These are phyloP conservation scores for Malurus leucopterus DNA, from an alignment of 2,797 vertebrate genomes.

Conservation along the genomic window DNA sequence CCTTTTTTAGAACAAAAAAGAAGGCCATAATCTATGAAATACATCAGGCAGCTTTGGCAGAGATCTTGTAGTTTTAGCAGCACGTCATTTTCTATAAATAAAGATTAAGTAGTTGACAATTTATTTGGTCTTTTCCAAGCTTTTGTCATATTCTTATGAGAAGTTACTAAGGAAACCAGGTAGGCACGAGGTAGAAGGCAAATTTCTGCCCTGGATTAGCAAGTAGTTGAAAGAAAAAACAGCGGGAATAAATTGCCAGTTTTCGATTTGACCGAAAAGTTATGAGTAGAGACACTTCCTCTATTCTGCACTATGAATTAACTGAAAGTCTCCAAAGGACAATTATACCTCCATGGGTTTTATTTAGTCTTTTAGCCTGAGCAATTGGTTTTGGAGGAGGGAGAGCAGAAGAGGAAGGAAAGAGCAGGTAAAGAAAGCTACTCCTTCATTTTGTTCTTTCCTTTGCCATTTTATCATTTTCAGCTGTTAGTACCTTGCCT, in stretches of 20 bases:
- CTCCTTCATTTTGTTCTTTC: background rate
- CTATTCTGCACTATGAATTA: accelerated
- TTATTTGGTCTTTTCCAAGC: background rate
- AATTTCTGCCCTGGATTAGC: background rate
- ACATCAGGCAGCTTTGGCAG: background rate
- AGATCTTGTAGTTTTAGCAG: background rate
- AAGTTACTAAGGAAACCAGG: slow-evolving; percentile 44
- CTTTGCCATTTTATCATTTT: background rate
- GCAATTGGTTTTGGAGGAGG: background rate
- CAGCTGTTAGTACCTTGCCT: background rate
- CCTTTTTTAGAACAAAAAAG: background rate
- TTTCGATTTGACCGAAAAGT: background rate
- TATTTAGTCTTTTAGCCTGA: background rate
- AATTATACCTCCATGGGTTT: background rate
- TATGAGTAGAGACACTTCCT: background rate
- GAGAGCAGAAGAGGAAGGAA: background rate
- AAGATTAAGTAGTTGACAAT: background rate
- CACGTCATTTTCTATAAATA: background rate
- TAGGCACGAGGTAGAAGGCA: background rate
- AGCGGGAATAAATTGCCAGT: background rate
- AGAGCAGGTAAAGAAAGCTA: background rate
- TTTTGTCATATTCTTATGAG: background rate
- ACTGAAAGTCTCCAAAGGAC: background rate
- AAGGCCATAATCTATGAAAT: background rate
- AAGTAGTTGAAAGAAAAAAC: background rate